These are phyloP conservation scores for Urechis unicinctus DNA, from an alignment of 2,888 invertebrate species.

Conservation along the genomic window DNA sequence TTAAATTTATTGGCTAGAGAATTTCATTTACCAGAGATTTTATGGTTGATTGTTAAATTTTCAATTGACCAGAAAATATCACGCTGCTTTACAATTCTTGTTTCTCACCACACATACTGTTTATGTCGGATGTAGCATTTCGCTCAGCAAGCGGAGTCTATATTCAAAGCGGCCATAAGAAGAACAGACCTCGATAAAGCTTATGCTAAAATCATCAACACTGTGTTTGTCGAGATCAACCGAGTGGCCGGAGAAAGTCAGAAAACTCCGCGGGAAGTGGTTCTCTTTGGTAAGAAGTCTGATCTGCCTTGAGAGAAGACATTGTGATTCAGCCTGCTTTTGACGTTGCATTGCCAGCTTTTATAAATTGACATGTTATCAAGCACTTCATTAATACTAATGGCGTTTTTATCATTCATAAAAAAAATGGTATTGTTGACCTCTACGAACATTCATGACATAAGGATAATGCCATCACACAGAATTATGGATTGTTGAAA, in stretches of 20 bases:
- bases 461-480: no score
- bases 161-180: slow-evolving; percentile 79
- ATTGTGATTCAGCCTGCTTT: neutral
- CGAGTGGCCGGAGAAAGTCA: slow-evolving; percentile 74
- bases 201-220: slow-evolving; percentile 57
- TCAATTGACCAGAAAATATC: neutral
- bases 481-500: no score
- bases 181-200: slow-evolving; percentile 51
- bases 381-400: no score
- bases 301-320: neutral
- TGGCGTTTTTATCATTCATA: no score
- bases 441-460: no score
- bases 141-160: slow-evolving; percentile 76
- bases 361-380: no score
- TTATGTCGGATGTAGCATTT: slow-evolving; percentile 58
- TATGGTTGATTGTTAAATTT: no score
- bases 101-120: neutral
- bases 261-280: slow-evolving; percentile 86
- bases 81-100: neutral
- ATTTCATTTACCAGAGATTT: no score
- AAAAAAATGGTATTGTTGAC: no score
- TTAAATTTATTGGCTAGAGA: no score
- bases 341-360: no score
- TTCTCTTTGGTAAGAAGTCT: slow-evolving; percentile 67
- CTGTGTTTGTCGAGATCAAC: slow-evolving; percentile 76